These are phyloP conservation scores for Plodia interpunctella DNA, from an alignment of 1,140 invertebrate genomes.

Conservation along the genomic window DNA sequence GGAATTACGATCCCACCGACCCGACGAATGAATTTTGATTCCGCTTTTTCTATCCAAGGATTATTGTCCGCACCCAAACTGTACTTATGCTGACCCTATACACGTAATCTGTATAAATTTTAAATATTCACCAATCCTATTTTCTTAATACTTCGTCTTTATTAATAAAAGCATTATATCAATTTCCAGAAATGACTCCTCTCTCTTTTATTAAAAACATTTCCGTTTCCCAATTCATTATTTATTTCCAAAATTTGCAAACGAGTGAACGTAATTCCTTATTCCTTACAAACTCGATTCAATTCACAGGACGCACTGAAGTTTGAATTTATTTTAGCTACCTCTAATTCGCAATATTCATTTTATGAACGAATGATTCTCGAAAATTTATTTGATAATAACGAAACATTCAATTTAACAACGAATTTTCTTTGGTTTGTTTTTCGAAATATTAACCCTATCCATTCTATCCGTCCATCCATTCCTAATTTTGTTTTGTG, in stretches of 20 bases:
- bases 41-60: slow-evolving; percentile 51
- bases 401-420: not conserved
- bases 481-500: too few species aligned
- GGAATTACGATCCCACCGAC: slow-evolving; percentile 45
- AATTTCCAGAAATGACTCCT: not conserved
- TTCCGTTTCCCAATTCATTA: not conserved
- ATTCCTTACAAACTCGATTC: not conserved
- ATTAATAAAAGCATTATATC: not conserved
- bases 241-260: not conserved
- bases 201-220: not conserved
- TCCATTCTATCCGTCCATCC: too few species aligned
- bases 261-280: not conserved
- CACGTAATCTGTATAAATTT: slow-evolving; percentile 38
- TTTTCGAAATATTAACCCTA: not conserved
- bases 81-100: slow-evolving; percentile 42
- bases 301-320: not conserved
- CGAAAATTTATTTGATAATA: slow-evolving; percentile 2
- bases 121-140: slow-evolving; percentile 32
- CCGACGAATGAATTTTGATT: slow-evolving; percentile 66
- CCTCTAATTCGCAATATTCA: not conserved
- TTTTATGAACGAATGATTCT: not conserved
- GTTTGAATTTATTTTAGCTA: not conserved
- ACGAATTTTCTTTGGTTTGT: not conserved
- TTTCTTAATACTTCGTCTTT: not conserved
- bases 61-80: slow-evolving; percentile 34